These are phyloP conservation scores for Alca torda DNA, from an alignment of 2,797 vertebrate species.

Conservation along the genomic window DNA sequence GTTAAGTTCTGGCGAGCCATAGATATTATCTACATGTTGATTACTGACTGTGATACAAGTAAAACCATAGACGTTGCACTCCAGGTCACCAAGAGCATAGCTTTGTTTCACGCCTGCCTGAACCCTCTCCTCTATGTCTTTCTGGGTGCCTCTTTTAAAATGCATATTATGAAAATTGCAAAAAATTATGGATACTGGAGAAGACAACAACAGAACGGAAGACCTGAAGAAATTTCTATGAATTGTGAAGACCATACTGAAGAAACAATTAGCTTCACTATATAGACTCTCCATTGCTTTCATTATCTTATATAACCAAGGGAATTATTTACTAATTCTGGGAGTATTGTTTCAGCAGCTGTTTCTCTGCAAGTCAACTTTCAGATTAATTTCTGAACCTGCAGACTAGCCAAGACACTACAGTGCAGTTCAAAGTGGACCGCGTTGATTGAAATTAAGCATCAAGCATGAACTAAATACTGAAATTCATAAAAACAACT, in stretches of 20 bases:
- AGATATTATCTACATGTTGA: constrained; percentile 83
- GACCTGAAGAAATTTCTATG: constrained; percentile 74
- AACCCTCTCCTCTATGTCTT: constrained; percentile 91
- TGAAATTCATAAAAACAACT: not conserved
- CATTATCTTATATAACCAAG: not conserved
- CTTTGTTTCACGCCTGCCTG: constrained; percentile 89
- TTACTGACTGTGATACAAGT: constrained; percentile 83
- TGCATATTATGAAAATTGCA: constrained; percentile 80
- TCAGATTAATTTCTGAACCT: not conserved
- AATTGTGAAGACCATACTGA: constrained; percentile 80
- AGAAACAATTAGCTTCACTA: constrained; percentile 86
- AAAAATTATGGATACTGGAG: constrained; percentile 78
- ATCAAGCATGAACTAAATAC: not conserved
- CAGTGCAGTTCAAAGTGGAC: not conserved
- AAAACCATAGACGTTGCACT: constrained; percentile 83
- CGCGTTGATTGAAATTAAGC: not conserved
- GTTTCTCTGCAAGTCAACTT: not conserved
- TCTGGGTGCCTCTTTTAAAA: constrained; percentile 87
- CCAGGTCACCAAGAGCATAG: constrained; percentile 87
- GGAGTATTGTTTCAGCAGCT: not conserved
- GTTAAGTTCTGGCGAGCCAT: constrained; percentile 85
- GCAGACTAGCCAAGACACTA: not conserved
- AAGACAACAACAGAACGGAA: constrained; percentile 63
- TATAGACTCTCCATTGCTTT: constrained; percentile 57
- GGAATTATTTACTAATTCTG: not conserved